Evolutionary conservation across 2,113 vertebrate genomes (phyloP).

Genomic region (Tachysurus fulvidraco): DNA sequence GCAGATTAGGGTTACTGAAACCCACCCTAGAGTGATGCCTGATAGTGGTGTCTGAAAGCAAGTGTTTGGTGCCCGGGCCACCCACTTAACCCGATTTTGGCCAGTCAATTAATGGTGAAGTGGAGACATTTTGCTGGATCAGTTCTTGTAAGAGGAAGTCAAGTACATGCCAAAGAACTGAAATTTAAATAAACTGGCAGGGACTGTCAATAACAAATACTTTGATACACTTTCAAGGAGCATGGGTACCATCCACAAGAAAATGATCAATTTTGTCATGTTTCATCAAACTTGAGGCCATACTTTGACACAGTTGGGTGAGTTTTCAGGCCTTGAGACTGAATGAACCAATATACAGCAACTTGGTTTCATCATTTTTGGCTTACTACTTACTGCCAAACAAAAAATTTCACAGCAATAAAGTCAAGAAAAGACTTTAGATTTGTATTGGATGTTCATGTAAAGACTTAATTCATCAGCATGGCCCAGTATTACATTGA

Average conservation of each 20-base stretch:
- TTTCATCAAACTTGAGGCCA: not conserved
- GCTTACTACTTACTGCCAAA: not conserved
- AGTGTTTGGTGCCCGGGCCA: not conserved
- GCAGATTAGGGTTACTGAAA: slow-evolving; percentile 1
- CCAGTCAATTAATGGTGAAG: not conserved
- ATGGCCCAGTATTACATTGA: not conserved
- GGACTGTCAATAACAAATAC: not conserved
- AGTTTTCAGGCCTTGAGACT: not conserved
- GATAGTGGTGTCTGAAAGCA: not conserved
- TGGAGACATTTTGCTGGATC: not conserved
- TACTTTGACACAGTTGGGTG: not conserved
- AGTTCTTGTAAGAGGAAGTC: not conserved
- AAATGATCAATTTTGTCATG: not conserved
- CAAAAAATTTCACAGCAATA: not conserved
- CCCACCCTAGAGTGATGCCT: not conserved
- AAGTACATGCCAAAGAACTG: not conserved
- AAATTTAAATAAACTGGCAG: not conserved
- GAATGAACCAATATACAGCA: not conserved
- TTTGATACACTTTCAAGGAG: not conserved
- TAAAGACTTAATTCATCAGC: not conserved
- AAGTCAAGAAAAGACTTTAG: not conserved
- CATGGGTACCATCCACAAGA: not conserved
- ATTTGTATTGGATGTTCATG: not conserved
- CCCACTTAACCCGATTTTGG: not conserved
- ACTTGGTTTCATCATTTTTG: not conserved